These are phyloP conservation scores for Lamprologus ornatipinnis DNA, from an alignment of 2,113 vertebrate species.

Conservation along the genomic window DNA sequence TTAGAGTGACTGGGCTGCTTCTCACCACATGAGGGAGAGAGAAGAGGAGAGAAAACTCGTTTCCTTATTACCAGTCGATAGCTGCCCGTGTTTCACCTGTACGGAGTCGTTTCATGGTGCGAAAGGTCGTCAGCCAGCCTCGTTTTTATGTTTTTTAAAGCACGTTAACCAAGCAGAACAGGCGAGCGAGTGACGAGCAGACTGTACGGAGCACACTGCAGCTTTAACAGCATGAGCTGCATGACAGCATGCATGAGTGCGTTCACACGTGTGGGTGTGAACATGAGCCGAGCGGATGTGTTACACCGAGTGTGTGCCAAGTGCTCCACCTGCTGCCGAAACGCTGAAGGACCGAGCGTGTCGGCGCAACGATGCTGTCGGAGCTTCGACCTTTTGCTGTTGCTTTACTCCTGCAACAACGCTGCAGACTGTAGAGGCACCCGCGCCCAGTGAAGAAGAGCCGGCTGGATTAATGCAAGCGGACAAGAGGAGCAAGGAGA, in stretches of 20 bases:
- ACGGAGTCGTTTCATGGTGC: background rate
- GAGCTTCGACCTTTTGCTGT: constrained; percentile 13
- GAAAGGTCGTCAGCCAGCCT: constrained; percentile 8
- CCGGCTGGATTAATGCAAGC: background rate
- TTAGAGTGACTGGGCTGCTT: constrained; percentile 23
- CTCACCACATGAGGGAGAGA: background rate
- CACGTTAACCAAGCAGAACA: constrained; percentile 2
- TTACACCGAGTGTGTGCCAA: background rate
- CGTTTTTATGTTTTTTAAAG: background rate
- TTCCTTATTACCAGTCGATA: constrained; percentile 47
- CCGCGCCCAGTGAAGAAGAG: background rate
- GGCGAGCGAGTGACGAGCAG: background rate
- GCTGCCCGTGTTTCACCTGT: constrained; percentile 10
- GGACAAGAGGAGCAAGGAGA: background rate
- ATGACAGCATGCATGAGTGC: background rate
- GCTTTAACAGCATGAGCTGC: constrained; percentile 32
- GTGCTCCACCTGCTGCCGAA: constrained; percentile 56
- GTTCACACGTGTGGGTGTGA: constrained; percentile 21
- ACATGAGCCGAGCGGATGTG: background rate
- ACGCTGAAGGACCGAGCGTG: background rate
- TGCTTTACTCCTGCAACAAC: constrained; percentile 10
- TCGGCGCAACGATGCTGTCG: background rate
- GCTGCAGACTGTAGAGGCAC: background rate
- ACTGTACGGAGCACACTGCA: background rate
- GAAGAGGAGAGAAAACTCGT: constrained; percentile 1